Conservation (phyloP, 1,140 invertebrate species). For the Aphelinus certus region DNA sequence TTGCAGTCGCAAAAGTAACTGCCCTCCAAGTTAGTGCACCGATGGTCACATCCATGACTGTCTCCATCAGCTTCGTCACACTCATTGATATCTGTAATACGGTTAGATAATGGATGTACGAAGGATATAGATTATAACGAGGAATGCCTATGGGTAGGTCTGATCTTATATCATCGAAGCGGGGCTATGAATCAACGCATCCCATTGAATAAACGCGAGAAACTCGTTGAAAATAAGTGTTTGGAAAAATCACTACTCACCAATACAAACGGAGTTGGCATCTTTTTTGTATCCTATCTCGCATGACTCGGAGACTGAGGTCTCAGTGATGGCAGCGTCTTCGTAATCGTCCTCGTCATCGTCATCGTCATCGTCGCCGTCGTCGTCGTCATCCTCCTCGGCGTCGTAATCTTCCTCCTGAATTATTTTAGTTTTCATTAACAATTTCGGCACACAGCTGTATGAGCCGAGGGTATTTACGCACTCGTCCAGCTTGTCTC, state of each 20-base stretch:
- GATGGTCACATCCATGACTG: slow-evolving; percentile 68
- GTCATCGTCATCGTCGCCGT: slow-evolving; percentile 49
- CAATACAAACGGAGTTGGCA: slow-evolving; percentile 63
- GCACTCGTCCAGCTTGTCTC: slow-evolving; percentile 60
- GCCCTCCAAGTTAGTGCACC: slow-evolving; percentile 79
- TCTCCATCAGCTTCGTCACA: slow-evolving; percentile 73
- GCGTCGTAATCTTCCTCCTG: slow-evolving; percentile 58
- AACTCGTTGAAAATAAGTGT: no score
- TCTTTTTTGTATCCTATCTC: slow-evolving; percentile 67
- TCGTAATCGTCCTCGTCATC: slow-evolving; percentile 47
- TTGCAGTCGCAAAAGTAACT: slow-evolving; percentile 76
- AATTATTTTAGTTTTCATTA: slow-evolving; percentile 52
- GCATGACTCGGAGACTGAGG: slow-evolving; percentile 54
- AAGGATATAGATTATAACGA: no score
- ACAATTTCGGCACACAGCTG: slow-evolving; percentile 61
- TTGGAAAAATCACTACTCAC: slow-evolving; percentile 44
- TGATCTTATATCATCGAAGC: no score
- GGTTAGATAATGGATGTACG: not conserved
- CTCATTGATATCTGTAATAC: slow-evolving; percentile 78
- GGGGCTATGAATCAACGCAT: no score
- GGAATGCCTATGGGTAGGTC: no score
- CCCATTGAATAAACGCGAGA: no score
- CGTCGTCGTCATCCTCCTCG: slow-evolving; percentile 50
- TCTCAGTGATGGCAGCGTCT: slow-evolving; percentile 54
- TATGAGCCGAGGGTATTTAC: slow-evolving; percentile 70